A percentile compares a stretch with the other conserved stretches of the same genome.
phyloP scores from a whole-genome alignment of 2,888 invertebrate genomes.

The Drosophila kanekoi region DNA sequence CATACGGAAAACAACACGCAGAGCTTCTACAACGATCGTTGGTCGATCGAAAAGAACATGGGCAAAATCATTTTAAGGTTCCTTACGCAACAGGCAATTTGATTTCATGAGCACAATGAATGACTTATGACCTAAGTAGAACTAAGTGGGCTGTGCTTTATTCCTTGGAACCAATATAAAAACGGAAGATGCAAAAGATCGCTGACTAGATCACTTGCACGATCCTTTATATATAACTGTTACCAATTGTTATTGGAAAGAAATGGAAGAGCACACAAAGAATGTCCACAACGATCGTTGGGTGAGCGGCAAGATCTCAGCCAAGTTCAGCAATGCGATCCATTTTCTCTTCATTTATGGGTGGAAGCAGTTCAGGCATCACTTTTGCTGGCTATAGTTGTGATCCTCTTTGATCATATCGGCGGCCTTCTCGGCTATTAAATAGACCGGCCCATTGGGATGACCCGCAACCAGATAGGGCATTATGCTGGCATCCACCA shows the following conservation, averaged over 20 bases:
- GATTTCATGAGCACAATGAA: no score
- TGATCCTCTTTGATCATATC: conserved; percentile 86
- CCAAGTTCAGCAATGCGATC: not conserved
- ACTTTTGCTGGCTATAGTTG: conserved; percentile 57
- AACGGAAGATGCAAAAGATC: not conserved
- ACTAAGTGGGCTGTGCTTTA: no score
- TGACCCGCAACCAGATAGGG: conserved; percentile 86
- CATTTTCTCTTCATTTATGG: not conserved
- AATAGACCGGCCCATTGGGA: conserved; percentile 86
- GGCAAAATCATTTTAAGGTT: not conserved
- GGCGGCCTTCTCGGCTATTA: conserved; percentile 87
- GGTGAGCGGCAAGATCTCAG: not conserved
- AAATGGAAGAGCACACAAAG: no score
- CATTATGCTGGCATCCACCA: conserved; percentile 87
- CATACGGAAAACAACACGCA: not conserved
- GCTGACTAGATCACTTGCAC: not conserved
- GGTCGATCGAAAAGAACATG: not conserved
- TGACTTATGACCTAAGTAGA: no score
- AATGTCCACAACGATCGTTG: not conserved
- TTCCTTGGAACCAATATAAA: no score
- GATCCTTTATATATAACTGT: not conserved
- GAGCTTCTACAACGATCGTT: no score
- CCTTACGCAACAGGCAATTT: no score
- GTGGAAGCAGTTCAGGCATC: no score
- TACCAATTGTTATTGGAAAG: no score